These are phyloP conservation scores for Conus canariensis DNA, from an alignment of 2,888 invertebrate genomes.

Conservation along the genomic window DNA sequence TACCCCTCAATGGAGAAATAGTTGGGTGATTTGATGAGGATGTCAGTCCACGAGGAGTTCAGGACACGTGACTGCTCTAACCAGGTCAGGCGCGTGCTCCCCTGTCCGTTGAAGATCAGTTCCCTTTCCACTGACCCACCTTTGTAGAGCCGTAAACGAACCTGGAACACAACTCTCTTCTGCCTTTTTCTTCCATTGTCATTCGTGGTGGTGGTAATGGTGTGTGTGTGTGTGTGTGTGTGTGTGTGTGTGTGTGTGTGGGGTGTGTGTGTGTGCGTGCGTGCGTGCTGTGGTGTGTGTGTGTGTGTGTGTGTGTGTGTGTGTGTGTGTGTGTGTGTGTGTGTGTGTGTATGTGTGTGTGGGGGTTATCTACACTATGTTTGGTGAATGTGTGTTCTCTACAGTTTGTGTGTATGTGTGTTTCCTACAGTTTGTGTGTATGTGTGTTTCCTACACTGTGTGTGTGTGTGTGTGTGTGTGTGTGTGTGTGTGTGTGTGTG, in stretches of 20 bases:
- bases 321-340: not conserved
- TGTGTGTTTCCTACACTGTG: too few relatives aligned
- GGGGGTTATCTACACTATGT: too few relatives aligned
- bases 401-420: too few relatives aligned
- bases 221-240: not conserved
- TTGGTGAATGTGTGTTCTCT: too few relatives aligned
- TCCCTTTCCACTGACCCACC: not conserved
- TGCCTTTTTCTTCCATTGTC: not conserved
- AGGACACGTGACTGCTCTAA: not conserved
- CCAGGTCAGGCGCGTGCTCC: not conserved
- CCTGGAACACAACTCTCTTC: not conserved
- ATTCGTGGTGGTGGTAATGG: not conserved
- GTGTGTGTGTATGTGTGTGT: too few relatives aligned
- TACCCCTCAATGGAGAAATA: not conserved
- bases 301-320: not conserved
- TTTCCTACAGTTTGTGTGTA: too few relatives aligned
- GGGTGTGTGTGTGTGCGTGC: not conserved
- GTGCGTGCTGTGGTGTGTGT: not conserved
- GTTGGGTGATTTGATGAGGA: not conserved
- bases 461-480: too few relatives aligned
- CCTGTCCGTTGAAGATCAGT: not conserved
- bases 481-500: too few relatives aligned
- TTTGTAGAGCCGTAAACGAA: not conserved
- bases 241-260: not conserved
- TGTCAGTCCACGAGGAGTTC: slow-evolving; percentile 8